These are phyloP conservation scores for Echiichthys vipera DNA, from an alignment of 2,797 vertebrate species.

Conservation along the genomic window DNA sequence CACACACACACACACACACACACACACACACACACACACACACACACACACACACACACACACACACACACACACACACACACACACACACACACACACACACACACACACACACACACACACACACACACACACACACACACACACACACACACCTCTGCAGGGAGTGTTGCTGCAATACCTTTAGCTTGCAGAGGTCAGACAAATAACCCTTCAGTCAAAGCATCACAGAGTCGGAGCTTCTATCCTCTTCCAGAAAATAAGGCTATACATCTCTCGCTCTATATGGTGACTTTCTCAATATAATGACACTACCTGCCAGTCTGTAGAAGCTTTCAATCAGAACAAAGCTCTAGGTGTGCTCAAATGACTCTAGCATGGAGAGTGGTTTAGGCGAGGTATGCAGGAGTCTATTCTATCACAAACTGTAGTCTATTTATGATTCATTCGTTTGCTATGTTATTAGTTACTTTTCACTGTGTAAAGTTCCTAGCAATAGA, in stretches of 20 bases:
- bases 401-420: neutral
- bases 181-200: conserved; percentile 36
- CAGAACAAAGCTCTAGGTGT: conserved; percentile 11
- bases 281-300: conserved; percentile 20
- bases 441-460: neutral
- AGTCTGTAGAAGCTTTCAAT: conserved; percentile 13
- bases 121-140: conserved; percentile 13
- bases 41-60: too few relatives aligned
- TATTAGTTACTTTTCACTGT: neutral
- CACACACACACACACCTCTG: conserved; percentile 29
- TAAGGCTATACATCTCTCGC: conserved; percentile 37
- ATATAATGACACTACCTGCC: conserved; percentile 21
- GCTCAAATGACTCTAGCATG: conserved; percentile 1
- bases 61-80: too few relatives aligned
- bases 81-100: too few relatives aligned
- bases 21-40: too few relatives aligned
- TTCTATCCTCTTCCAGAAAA: conserved; percentile 53
- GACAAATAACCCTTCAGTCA: conserved; percentile 62
- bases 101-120: conserved; percentile 7
- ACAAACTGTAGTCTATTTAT: neutral
- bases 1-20: too few relatives aligned
- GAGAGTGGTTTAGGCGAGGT: neutral
- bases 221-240: conserved; percentile 33
- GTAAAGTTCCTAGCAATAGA: conserved; percentile 10
- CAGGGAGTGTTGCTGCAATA: conserved; percentile 25